Base-by-base conservation (phyloP, 2,888 invertebrate species). In the Drosophila merina region DNA sequence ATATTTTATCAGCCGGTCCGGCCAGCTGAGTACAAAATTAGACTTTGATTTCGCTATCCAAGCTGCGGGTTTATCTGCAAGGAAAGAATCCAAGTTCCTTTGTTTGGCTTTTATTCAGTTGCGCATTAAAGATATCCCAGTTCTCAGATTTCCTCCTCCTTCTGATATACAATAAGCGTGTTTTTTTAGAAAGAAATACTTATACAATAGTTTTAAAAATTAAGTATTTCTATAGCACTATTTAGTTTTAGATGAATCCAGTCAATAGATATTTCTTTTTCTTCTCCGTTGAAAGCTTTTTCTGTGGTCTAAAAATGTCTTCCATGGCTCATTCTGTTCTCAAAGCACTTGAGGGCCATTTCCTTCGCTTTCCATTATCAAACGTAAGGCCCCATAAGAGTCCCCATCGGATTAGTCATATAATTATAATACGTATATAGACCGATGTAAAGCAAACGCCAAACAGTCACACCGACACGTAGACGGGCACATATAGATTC, bases 41-140 rank as follows among this genome's bases (percentile, higher is more conserved):
- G 68, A 72, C 49, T 69, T 62, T 57, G 58, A 63, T 59, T 58
- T 47, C 38, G 26, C 42, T 47, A 55, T 51, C n/a, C 25, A n/a
- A 12, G 36, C 36, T 36, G n/a, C 9, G 33, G 8, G 6, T 36
- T 36, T n/a, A 36, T 36, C 36, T 10, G 4, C 33, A 33, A 10
- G 4, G 10, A 33, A 33, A n/a, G 33, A n/a, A 33, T 9, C 38
- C 31, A 36, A 48, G 14, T 14, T 62, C 2, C 74, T 82, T 81
- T 81, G 86, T 85, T 78, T 58, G 3, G 60, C 40, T 38, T 36
- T 14, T 36, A 47, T 52, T 63, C 45, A 73, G 76, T 74, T 86
- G 69, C 86, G 86, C 64, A 76, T 54, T 79, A 69, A 3, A 31
- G 38, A 51, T 45, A 45, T 62, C 31, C 26, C 6, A 14, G 36